Percentiles rank a stretch among this genome's conserved stretches.
phyloP scores from a whole-genome alignment of 2,888 invertebrate species.

The Drymonia ruficornis region DNA sequence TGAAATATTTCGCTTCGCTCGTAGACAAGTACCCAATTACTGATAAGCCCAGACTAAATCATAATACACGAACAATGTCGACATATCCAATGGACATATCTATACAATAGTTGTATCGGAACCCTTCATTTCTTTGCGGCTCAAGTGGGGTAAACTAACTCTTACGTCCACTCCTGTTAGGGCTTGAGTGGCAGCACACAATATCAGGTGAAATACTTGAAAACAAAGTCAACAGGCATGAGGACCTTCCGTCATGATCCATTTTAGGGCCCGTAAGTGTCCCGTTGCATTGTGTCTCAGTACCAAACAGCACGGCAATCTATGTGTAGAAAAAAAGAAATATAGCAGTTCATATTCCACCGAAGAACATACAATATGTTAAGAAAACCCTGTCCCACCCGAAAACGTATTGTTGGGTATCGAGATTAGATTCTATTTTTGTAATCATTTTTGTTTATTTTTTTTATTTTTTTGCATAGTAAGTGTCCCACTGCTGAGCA shows the following conservation, averaged over 20 bases:
- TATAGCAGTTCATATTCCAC: too few relatives aligned
- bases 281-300: constrained; percentile 3
- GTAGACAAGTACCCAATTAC: constrained; percentile 39
- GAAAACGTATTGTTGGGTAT: too few relatives aligned
- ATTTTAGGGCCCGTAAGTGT: constrained; percentile 18
- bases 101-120: constrained; percentile 54
- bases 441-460: too few relatives aligned
- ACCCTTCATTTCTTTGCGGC: constrained; percentile 58
- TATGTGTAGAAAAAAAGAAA: neutral
- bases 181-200: constrained; percentile 39
- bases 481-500: too few relatives aligned
- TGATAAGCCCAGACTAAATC: constrained; percentile 39
- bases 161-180: constrained; percentile 28
- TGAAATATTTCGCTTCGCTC: neutral
- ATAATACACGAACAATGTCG: constrained; percentile 57
- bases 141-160: constrained; percentile 51
- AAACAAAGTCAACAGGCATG: constrained; percentile 66
- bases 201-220: constrained; percentile 57
- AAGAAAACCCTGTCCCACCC: too few relatives aligned
- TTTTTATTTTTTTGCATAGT: too few relatives aligned
- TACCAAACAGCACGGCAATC: neutral
- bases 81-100: too few relatives aligned
- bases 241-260: constrained; percentile 39
- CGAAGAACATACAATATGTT: too few relatives aligned
- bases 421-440: too few relatives aligned